Conservation (phyloP, 2,797 vertebrate species). For the Sphenopsis melanotis region DNA sequence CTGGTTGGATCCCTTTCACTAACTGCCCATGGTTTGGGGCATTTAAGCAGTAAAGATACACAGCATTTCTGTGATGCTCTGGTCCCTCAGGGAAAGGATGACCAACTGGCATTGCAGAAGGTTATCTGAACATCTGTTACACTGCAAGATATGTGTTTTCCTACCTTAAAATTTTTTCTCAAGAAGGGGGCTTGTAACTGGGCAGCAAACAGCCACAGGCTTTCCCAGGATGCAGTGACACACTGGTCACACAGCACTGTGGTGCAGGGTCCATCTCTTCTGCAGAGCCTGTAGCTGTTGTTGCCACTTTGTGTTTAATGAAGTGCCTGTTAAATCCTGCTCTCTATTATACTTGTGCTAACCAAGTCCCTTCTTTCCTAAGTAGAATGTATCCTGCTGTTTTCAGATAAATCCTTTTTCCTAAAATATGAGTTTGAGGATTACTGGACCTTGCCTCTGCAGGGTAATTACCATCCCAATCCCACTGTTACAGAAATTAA, state of each 20-base stretch:
- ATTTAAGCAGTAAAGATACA: background rate
- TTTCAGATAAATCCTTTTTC: background rate
- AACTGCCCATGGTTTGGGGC: fast-evolving
- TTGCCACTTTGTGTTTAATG: background rate
- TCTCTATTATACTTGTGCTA: background rate
- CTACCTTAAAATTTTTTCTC: background rate
- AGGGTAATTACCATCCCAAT: background rate
- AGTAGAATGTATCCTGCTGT: background rate
- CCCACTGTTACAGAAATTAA: background rate
- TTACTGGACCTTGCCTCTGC: background rate
- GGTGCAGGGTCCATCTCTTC: fast-evolving
- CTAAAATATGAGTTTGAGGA: background rate
- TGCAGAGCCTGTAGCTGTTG: background rate
- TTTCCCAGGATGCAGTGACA: background rate
- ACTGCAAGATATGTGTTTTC: background rate
- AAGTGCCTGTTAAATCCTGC: background rate
- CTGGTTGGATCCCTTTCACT: background rate
- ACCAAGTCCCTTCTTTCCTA: background rate
- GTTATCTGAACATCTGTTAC: background rate
- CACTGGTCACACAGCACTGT: background rate
- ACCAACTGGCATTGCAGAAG: background rate
- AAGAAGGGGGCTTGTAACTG: background rate
- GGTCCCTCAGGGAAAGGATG: background rate
- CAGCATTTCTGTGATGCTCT: background rate
- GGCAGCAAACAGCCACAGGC: fast-evolving